phyloP scores from a whole-genome alignment of 2,797 vertebrate genomes.

The Pantherophis alleghaniensis region DNA sequence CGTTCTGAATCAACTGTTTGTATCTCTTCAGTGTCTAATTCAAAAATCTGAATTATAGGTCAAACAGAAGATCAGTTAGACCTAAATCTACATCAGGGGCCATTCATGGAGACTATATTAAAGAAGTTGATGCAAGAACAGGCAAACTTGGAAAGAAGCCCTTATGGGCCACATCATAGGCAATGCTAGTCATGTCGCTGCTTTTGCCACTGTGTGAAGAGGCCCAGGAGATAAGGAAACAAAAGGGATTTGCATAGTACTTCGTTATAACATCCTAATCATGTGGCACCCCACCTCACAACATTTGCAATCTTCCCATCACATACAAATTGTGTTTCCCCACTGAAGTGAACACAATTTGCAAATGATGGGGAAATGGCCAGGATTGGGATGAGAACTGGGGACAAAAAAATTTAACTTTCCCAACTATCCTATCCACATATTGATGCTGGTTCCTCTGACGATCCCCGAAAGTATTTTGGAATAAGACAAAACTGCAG shows the following conservation, averaged over 20 bases:
- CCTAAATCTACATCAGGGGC: not conserved
- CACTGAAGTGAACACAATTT: not conserved
- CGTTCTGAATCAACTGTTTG: not conserved
- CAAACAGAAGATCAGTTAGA: not conserved
- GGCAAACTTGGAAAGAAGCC: not conserved
- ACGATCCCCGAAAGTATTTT: not conserved
- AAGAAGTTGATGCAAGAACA: not conserved
- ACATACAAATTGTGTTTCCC: not conserved
- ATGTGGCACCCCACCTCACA: not conserved
- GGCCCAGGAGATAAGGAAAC: not conserved
- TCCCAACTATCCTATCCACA: not conserved
- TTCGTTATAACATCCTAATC: not conserved
- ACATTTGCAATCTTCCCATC: not conserved
- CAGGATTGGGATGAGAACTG: not conserved
- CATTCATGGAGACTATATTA: not conserved
- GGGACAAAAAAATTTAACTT: not conserved
- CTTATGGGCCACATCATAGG: not conserved
- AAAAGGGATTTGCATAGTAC: not conserved
- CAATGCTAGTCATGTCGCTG: not conserved
- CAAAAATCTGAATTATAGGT: not conserved
- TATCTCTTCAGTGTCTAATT: not conserved
- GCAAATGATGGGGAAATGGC: not conserved
- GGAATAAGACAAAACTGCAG: not conserved
- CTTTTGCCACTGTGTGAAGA: not conserved
- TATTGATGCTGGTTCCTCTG: not conserved